Base-by-base conservation (phyloP, 2,888 invertebrate species). In the Alviniconcha strummeri region DNA sequence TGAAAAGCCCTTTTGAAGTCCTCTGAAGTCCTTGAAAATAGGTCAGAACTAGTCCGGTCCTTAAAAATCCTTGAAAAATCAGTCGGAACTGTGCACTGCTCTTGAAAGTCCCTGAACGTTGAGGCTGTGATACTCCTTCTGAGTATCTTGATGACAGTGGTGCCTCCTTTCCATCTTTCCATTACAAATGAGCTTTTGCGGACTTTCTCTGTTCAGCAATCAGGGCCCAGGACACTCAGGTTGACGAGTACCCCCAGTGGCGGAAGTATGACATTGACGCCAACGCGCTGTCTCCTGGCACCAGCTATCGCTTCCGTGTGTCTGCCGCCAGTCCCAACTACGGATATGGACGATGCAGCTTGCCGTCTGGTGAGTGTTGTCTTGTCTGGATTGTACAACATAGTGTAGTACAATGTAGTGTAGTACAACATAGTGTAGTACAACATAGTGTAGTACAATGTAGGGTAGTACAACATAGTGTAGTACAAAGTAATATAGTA, bases 231-330 rank as follows among this genome's bases (percentile, higher is more conserved):
- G 5, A 54, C 77, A 81, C 54, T 17, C 15, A 19, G 78, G 80
- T 84, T 1, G n/a, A n/a, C 1, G 72, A 74, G 11, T 80, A 54
- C 52, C 71, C 54, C 5, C 19, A 69, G 5, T 86, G 86, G 86
- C 64, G 78, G 3, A 72, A 77, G n/a, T 72, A 83, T 57, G 64
- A 56, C 5, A 80, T 84, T 11, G 72, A 52, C 7, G 79, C 52
- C 17, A 82, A 84, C 11, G 77, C 72, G 5, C 81, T 86, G 67
- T 86, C 84, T 5, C 86, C 86, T 0, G 86, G 86, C 5, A 85
- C 84, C 0, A n/a, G 52, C 52, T 86, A 84, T 54, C n/a, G n/a
- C 9, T 86, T 86, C 80, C 52, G 86, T 8, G 86, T 86, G 4
- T 54, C 71, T 6, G 83, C 86, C 3, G 80, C 83, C 36, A 86